Conservation (phyloP, 2,113 vertebrate genomes). For the Camelus bactrianus region DNA sequence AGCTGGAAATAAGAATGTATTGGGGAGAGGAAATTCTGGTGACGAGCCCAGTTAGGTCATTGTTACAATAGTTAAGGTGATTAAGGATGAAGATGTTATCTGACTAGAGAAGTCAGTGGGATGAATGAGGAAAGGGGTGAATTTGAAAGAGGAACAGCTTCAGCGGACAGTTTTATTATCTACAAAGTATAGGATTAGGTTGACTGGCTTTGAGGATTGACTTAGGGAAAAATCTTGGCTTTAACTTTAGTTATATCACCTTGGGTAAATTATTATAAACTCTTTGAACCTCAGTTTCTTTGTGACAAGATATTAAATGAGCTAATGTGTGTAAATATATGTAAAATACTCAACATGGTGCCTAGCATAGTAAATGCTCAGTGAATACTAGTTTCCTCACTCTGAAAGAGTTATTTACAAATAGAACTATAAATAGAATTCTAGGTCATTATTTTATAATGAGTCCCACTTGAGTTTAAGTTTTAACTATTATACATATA, state of each 20-base stretch:
- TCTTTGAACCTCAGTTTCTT: constrained; percentile 26
- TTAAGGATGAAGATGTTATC: neutral
- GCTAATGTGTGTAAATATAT: neutral
- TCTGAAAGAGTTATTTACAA: neutral
- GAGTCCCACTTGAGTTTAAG: neutral
- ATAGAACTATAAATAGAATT: neutral
- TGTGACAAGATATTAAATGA: constrained; percentile 19
- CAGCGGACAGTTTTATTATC: neutral
- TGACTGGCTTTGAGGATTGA: constrained; percentile 4
- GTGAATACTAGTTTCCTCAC: neutral
- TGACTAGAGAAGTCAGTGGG: neutral
- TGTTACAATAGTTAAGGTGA: neutral
- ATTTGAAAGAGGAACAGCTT: neutral
- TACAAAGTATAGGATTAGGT: neutral
- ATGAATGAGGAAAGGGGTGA: neutral
- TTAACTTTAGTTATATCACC: neutral
- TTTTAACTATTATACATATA: neutral
- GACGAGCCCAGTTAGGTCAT: neutral
- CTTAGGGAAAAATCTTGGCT: neutral
- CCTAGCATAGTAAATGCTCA: neutral
- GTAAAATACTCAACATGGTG: neutral
- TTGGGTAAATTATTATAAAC: neutral
- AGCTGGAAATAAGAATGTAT: neutral
- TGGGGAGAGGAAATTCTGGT: neutral
- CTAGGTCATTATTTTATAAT: constrained; percentile 32